Base-by-base conservation (phyloP, 2,888 invertebrate species). In the Dinocampus coccinellae region DNA sequence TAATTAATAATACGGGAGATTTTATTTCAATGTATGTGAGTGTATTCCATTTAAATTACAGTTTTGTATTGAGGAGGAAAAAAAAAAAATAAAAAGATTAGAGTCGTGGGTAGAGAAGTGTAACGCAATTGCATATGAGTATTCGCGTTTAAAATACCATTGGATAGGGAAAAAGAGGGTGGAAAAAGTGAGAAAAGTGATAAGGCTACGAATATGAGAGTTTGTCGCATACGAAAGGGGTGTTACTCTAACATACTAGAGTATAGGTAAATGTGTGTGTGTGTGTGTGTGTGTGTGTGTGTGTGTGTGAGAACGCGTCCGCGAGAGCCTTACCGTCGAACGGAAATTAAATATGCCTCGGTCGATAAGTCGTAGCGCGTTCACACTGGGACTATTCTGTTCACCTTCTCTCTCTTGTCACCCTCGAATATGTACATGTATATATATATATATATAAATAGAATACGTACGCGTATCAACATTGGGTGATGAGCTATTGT, bases 281-380 rank as follows among this genome's bases (percentile, higher is more conserved):
- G 7, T 29, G 76, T 77, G 66, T 69, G 72, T 68, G 73, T 75
- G 72, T 73, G 53, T 70, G 26, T 74, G 36, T 68, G 20, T 36
- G 16, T 61, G 34, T 58, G 52, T n/a, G 53, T 34, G 66, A 72
- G 60, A 71, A 33, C 58, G 75, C 57, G 67, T 55, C 66, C 68
- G 73, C 69, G 75, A 65, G 58, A 63, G 60, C 58, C 39, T 62
- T 61, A 69, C 79, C 79, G 81, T 83, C 81, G 83, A 85, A 82
- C 87, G 87, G 87, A 87, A 87, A 87, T 87, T 87, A 87, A 87
- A 87, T 87, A 87, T 87, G 86, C 86, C 85, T 85, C 83, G 83
- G 84, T 85, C 86, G 87, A 87, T 87, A 87, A 87, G 87, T 87
- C 83, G 66, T 53, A 55, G 67, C 67, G 74, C 61, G 72, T 33